Conservation (phyloP, 2,797 vertebrate species). For the Sebastes hubbsi region DNA sequence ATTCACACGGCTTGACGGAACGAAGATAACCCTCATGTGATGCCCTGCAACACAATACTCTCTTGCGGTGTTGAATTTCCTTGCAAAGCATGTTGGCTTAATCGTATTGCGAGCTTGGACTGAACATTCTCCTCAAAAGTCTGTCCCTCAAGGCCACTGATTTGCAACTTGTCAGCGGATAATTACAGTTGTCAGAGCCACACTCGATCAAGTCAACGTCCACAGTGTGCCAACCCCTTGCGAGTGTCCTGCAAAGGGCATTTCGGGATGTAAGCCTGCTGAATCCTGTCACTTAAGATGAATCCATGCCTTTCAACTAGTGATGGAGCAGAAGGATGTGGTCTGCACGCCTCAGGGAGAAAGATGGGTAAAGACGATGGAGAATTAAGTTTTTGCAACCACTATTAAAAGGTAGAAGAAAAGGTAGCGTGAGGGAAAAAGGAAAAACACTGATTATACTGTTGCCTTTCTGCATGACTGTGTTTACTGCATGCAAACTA, state of each 20-base stretch:
- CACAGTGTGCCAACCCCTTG: not conserved
- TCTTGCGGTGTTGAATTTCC: not conserved
- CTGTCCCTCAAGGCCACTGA: slow-evolving; percentile 3
- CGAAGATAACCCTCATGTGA: not conserved
- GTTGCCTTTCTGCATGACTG: slow-evolving; percentile 29
- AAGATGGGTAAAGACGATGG: not conserved
- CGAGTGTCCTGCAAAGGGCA: slow-evolving; percentile 30
- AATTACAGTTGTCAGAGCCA: slow-evolving; percentile 41
- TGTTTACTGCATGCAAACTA: slow-evolving; percentile 4
- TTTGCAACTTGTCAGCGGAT: slow-evolving; percentile 39
- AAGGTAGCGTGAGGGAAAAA: not conserved
- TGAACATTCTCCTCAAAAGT: slow-evolving; percentile 10
- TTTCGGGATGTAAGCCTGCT: slow-evolving; percentile 12
- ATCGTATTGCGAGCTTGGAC: slow-evolving; percentile 1
- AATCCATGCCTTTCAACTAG: slow-evolving; percentile 10
- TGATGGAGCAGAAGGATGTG: slow-evolving; percentile 7
- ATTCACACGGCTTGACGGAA: slow-evolving; percentile 9
- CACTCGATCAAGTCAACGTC: slow-evolving; percentile 19
- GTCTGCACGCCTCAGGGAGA: not conserved
- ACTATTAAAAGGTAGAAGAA: not conserved
- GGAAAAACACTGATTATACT: not conserved
- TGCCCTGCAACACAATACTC: not conserved
- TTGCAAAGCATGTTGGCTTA: not conserved
- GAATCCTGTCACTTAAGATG: slow-evolving; percentile 41
- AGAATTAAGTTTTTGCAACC: not conserved